A percentile compares a stretch with the other conserved stretches of the same genome.
Conservation (phyloP, 2,888 invertebrate species). For the Acrocera orbiculus region DNA sequence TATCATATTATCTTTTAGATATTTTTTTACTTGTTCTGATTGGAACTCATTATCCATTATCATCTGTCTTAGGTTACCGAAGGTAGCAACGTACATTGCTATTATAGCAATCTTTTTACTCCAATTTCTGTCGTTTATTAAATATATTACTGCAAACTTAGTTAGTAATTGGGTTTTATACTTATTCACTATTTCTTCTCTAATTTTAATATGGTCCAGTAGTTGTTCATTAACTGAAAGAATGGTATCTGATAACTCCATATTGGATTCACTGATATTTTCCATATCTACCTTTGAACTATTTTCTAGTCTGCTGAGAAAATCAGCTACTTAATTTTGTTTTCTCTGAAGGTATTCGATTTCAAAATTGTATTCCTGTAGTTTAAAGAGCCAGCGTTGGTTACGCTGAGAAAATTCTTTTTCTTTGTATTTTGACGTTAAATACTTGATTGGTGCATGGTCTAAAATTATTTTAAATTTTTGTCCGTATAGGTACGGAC, state of each 20-base stretch:
- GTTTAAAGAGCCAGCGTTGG: constrained; percentile 6
- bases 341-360: constrained; percentile 10
- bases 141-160: constrained; percentile 4
- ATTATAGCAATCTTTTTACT: not conserved
- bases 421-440: constrained; percentile 2
- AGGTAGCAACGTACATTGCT: constrained; percentile 4
- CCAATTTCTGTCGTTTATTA: constrained; percentile 5
- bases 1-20: not conserved
- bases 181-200: constrained; percentile 10
- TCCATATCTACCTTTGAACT: constrained; percentile 2
- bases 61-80: constrained; percentile 2
- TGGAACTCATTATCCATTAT: no score
- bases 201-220: constrained; percentile 9
- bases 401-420: constrained; percentile 7
- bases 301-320: constrained; percentile 10
- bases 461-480: constrained; percentile 3
- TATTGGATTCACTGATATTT: constrained; percentile 8
- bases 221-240: constrained; percentile 8
- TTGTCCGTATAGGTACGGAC: no score
- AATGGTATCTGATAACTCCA: constrained; percentile 5
- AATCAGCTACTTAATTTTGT: constrained; percentile 10
- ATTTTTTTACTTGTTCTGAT: not conserved
- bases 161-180: constrained; percentile 10
- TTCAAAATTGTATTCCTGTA: constrained; percentile 10
- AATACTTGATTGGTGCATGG: constrained; percentile 10